Base-by-base conservation (phyloP, 1,140 invertebrate species). In the Eubasilissa regina region DNA sequence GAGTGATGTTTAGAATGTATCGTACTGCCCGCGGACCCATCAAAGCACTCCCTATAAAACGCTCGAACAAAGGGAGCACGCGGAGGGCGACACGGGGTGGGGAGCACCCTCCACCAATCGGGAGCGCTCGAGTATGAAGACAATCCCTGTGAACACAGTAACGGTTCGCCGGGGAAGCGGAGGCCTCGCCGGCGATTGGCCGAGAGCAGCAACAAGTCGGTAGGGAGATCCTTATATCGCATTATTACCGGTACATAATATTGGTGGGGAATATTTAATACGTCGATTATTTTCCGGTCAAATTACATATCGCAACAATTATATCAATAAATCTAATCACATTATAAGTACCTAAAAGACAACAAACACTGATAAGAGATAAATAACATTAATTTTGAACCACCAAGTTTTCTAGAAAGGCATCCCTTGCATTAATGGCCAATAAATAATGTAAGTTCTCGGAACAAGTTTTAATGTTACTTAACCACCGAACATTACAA, bases 81-180 rank as follows among this genome's bases (percentile, higher is more conserved):
- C 12, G 3, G 62, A 25, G 25, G 58, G 60, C 19, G 60, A 43
- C 19, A 64, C 44, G 66, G 66, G 15, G 17, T 35, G 66, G 66
- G 45, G 66, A 47, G 17, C 62, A 66, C 66, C 66, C 66, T 70
- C 19, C 62, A 51, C 66, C 66, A 51, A 51, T 51, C 45, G n/a
- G 66, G 45, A 70, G 66, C 66, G 66, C 66, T 35, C 45, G 66
- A 25, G 45, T 25, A 47, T 70, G 66, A 51, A 70, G 66, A 70
- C 66, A 70, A 70, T 70, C 66, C 51, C 66, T 17, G 66, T 47
- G 51, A 15, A 12, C 58, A 21, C 15, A 11, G 58, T 21, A 62
- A 51, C 66, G 35, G 47, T 51, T 51, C 45, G 66, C 15, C 9
- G 66, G 55, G 66, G 66, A 35, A 70, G 66, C 21, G 45, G 21